Percentiles rank a stretch among this genome's conserved stretches.
Evolutionary conservation across 2,113 vertebrate genomes (phyloP).

Genomic region (Aspidoscelis tigris): DNA sequence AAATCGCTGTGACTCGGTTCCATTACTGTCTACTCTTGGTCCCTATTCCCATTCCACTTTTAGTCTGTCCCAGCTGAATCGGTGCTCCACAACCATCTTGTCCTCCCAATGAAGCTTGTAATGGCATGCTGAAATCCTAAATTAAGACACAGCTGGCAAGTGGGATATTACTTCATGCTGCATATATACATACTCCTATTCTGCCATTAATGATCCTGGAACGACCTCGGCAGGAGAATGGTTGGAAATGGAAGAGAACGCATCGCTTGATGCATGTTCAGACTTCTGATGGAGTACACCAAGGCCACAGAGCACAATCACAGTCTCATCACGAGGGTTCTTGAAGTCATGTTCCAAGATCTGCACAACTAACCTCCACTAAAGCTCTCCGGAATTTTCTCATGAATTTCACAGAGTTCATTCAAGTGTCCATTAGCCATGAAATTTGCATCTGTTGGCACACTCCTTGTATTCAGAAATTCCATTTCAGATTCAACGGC

Average conservation of each 20-base stretch:
- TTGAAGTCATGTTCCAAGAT: neutral
- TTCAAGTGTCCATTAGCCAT: neutral
- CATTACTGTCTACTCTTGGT: neutral
- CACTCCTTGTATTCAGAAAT: neutral
- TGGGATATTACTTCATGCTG: slow-evolving; percentile 13
- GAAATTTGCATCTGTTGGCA: neutral
- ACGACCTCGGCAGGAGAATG: neutral
- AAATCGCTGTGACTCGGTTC: neutral
- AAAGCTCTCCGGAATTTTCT: neutral
- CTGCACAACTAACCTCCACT: neutral
- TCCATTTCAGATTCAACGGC: neutral
- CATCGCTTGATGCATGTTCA: neutral
- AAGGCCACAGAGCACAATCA: neutral
- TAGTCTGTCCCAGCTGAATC: neutral
- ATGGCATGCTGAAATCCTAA: slow-evolving; percentile 7
- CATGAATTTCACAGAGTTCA: neutral
- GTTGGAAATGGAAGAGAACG: neutral
- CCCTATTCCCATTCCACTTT: neutral
- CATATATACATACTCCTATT: neutral
- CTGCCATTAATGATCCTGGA: neutral
- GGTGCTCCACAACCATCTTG: neutral
- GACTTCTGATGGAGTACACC: neutral
- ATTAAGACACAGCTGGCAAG: slow-evolving; percentile 21
- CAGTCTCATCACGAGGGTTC: neutral
- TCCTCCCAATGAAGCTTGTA: neutral